phyloP scores from a whole-genome alignment of 2,888 invertebrate species.

The Bombylius major region DNA sequence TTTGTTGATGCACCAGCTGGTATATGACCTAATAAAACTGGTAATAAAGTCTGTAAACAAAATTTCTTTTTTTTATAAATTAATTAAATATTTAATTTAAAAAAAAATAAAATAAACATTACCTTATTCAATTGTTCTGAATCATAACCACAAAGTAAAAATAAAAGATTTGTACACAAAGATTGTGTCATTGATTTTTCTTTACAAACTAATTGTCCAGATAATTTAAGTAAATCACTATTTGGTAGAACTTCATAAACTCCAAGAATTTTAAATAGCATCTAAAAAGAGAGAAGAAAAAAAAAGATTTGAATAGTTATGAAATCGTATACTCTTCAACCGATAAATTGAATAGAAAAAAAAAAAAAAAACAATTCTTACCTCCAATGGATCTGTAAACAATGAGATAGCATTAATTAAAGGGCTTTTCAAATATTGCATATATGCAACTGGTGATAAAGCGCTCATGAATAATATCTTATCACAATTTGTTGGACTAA shows the following conservation, averaged over 20 bases:
- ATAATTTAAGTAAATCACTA: constrained; percentile 33
- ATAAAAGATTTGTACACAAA: constrained; percentile 10
- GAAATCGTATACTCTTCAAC: too few relatives aligned
- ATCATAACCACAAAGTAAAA: constrained; percentile 27
- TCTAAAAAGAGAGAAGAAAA: not conserved
- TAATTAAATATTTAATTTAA: not conserved
- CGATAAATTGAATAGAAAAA: too few relatives aligned
- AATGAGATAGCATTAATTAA: constrained; percentile 19
- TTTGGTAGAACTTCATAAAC: constrained; percentile 45
- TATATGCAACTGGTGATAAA: constrained; percentile 45
- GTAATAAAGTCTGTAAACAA: constrained; percentile 25
- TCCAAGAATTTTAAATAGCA: constrained; percentile 10
- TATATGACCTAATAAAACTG: constrained; percentile 43
- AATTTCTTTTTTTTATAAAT: not conserved
- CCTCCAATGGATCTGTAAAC: not conserved
- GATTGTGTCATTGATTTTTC: constrained; percentile 8
- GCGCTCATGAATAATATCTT: constrained; percentile 43
- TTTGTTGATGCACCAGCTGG: constrained; percentile 52
- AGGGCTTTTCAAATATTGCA: constrained; percentile 37
- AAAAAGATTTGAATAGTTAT: not conserved
- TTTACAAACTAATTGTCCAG: constrained; percentile 37
- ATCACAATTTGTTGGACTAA: constrained; percentile 40
- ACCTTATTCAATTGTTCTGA: constrained; percentile 30
- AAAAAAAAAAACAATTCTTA: not conserved
- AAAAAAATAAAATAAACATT: constrained; percentile 7